These are phyloP conservation scores for Brachyhypopomus occidentalis DNA, from an alignment of 2,113 vertebrate species.

Conservation along the genomic window DNA sequence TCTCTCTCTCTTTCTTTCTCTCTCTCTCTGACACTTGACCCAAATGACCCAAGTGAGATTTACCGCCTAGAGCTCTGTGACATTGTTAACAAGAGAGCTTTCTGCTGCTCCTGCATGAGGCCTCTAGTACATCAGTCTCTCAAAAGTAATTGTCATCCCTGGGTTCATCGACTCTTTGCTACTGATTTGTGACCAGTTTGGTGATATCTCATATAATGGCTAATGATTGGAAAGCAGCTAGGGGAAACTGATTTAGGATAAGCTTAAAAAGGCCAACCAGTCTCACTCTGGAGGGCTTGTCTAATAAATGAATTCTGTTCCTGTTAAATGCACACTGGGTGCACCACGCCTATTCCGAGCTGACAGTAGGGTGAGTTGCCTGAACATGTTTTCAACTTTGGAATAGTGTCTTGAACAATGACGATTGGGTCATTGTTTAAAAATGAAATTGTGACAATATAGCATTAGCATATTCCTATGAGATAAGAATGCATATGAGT, in stretches of 20 bases:
- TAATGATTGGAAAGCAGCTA: conserved; percentile 16
- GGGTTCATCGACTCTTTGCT: conserved; percentile 2
- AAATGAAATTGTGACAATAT: too few species aligned
- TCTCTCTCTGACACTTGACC: conserved; percentile 34
- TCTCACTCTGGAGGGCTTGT: background rate
- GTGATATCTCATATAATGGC: background rate
- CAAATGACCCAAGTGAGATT: conserved; percentile 35
- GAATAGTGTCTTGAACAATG: background rate
- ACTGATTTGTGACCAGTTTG: background rate
- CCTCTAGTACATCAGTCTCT: background rate
- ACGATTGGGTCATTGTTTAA: too few species aligned
- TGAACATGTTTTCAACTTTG: conserved; percentile 12
- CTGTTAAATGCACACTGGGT: background rate
- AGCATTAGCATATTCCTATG: too few species aligned
- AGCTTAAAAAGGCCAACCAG: conserved; percentile 10
- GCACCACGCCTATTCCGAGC: background rate
- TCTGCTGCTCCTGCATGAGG: conserved; percentile 5
- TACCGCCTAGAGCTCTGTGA: conserved; percentile 18
- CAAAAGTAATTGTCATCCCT: background rate
- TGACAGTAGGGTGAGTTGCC: conserved; percentile 13
- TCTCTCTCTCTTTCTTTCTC: conserved; percentile 7
- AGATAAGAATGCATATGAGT: background rate
- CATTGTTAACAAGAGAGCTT: conserved; percentile 18
- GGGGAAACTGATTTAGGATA: background rate
- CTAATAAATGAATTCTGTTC: background rate